A percentile compares a stretch with the other conserved stretches of the same genome.
Evolutionary conservation across 2,888 invertebrate genomes (phyloP).

Genomic region (Chirona hameri): DNA sequence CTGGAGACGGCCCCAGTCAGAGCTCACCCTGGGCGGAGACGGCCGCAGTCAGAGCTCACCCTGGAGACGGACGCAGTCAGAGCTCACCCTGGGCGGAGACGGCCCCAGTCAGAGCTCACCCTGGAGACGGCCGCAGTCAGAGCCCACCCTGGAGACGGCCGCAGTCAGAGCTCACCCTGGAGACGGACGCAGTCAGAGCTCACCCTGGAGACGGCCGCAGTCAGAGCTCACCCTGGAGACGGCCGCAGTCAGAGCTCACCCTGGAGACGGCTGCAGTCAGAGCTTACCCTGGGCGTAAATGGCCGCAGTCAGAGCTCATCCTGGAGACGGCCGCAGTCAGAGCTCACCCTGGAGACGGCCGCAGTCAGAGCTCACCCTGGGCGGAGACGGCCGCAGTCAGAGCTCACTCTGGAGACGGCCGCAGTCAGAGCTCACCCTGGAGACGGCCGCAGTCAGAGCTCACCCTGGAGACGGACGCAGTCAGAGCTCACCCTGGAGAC

Average conservation of each 20-base stretch:
- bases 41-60: conserved; percentile 22
- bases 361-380: conserved; percentile 33
- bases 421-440: conserved; percentile 34
- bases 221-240: no score
- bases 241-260: no score
- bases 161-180: no score
- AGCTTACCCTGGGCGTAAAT: no score
- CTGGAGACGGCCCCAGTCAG: no score
- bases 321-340: conserved; percentile 29
- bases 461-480: no score
- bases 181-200: no score
- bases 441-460: conserved; percentile 23
- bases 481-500: conserved; percentile 33
- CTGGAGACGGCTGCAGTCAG: conserved; percentile 30
- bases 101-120: conserved; percentile 22
- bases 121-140: no score
- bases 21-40: conserved; percentile 32
- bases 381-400: conserved; percentile 30
- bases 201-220: conserved; percentile 33
- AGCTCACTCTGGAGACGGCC: no score
- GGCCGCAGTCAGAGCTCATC: no score
- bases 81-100: conserved; percentile 32
- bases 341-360: no score
- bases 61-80: no score
- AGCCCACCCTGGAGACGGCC: conserved; percentile 33